These are phyloP conservation scores for Diglossa cyanea DNA, from an alignment of 2,797 vertebrate genomes.

Conservation along the genomic window DNA sequence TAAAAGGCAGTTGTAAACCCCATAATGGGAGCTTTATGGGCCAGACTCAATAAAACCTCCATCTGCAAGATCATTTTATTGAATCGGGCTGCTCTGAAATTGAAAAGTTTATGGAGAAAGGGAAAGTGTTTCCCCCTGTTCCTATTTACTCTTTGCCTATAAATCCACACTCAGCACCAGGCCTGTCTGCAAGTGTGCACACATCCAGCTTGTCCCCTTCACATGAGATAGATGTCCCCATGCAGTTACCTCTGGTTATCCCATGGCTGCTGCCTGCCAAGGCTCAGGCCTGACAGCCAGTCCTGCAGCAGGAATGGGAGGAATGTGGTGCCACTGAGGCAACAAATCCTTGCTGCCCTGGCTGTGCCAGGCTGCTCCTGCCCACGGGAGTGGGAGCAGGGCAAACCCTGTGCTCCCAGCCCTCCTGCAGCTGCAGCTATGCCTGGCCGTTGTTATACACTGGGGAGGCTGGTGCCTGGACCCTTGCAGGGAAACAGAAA, in stretches of 20 bases:
- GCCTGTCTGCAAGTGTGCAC: not conserved
- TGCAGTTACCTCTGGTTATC: not conserved
- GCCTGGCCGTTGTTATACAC: not conserved
- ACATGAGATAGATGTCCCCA: not conserved
- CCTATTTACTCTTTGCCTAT: conserved; percentile 28
- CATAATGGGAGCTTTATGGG: conserved; percentile 30
- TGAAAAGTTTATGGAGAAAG: conserved; percentile 55
- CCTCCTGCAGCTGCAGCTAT: not conserved
- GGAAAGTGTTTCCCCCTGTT: conserved; percentile 6
- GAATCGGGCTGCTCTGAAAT: conserved; percentile 38
- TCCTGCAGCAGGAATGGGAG: not conserved
- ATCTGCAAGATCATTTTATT: conserved; percentile 51
- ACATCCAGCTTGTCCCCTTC: not conserved
- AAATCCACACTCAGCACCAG: not conserved
- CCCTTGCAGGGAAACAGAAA: not conserved
- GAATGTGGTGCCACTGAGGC: not conserved
- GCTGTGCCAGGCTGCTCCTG: not conserved
- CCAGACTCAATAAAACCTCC: conserved; percentile 48
- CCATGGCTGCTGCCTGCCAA: not conserved
- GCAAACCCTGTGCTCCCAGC: fast-evolving
- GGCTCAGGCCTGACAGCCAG: not conserved
- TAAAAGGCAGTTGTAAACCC: conserved; percentile 48
- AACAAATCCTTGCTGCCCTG: not conserved
- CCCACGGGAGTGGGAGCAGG: not conserved
- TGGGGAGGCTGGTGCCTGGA: not conserved